Evolutionary conservation across 35 echinoderm and acorn worm genomes (phyloP).

Genomic region (Lytechinus pictus): DNA sequence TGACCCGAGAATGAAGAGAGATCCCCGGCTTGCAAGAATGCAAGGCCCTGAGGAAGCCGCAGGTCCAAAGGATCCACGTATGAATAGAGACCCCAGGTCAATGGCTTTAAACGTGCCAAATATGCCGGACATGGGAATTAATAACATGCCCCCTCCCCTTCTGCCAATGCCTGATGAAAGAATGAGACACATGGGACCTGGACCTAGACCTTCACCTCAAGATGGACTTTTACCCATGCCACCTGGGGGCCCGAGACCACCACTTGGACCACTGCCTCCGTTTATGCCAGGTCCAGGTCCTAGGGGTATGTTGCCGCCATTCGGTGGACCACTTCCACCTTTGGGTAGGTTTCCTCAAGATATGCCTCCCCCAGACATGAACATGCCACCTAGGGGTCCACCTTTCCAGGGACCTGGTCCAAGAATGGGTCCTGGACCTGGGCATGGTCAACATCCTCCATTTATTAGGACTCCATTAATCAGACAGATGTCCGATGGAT

Average conservation of each 20-base stretch:
- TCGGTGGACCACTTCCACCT: not conserved
- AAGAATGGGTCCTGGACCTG: slow-evolving; percentile 26
- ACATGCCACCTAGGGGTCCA: slow-evolving; percentile 19
- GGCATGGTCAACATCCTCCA: slow-evolving; percentile 32
- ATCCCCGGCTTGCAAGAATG: slow-evolving; percentile 60
- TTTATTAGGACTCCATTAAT: slow-evolving; percentile 47
- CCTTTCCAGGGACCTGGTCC: slow-evolving; percentile 55
- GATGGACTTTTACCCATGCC: slow-evolving; percentile 41
- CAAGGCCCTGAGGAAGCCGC: slow-evolving; percentile 5
- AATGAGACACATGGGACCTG: slow-evolving; percentile 22
- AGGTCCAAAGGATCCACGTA: slow-evolving; percentile 26
- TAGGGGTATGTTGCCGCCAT: slow-evolving; percentile 41
- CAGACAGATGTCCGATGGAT: slow-evolving; percentile 17
- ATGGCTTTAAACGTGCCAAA: slow-evolving; percentile 4
- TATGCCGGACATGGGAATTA: not conserved
- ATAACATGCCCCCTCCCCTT: slow-evolving; percentile 6
- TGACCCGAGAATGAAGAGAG: slow-evolving; percentile 71
- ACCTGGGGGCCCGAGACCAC: slow-evolving; percentile 32
- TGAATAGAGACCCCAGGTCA: slow-evolving; percentile 58
- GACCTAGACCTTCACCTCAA: slow-evolving; percentile 25
- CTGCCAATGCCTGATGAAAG: slow-evolving; percentile 50
- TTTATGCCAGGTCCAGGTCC: slow-evolving; percentile 26
- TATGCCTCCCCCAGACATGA: slow-evolving; percentile 31
- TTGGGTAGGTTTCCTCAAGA: slow-evolving; percentile 17
- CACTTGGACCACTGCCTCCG: slow-evolving; percentile 35